These are phyloP conservation scores for Leiothrix lutea DNA, from an alignment of 2,113 vertebrate species.

Conservation along the genomic window DNA sequence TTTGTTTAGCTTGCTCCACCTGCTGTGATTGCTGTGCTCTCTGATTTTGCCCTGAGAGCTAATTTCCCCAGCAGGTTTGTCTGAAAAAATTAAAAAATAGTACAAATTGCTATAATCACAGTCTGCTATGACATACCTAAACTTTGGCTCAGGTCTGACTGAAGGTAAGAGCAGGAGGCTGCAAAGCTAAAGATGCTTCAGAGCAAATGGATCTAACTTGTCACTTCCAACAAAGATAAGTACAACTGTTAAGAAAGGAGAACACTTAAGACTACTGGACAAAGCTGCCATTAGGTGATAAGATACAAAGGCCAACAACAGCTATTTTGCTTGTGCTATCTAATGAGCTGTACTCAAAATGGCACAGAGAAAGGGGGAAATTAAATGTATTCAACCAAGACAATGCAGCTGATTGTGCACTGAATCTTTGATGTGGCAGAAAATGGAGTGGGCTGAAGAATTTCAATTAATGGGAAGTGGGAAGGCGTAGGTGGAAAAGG, in stretches of 20 bases:
- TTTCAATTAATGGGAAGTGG: background rate
- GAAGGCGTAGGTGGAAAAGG: background rate
- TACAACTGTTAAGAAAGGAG: background rate
- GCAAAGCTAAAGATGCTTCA: background rate
- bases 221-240: background rate
- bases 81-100: background rate
- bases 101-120: background rate
- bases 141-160: background rate
- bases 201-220: background rate
- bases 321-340: background rate
- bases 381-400: background rate
- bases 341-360: background rate
- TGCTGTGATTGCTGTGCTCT: background rate
- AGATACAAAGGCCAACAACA: background rate
- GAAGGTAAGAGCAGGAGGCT: background rate
- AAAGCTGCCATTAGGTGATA: background rate
- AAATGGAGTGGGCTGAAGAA: background rate
- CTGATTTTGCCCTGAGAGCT: background rate
- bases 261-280: background rate
- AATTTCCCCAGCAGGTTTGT: background rate
- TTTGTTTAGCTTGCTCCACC: background rate
- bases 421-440: background rate
- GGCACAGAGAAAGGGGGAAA: background rate
- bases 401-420: background rate
- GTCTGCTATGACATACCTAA: background rate